Base-by-base conservation (phyloP, 1,140 invertebrate genomes). In the Asobara japonica region DNA sequence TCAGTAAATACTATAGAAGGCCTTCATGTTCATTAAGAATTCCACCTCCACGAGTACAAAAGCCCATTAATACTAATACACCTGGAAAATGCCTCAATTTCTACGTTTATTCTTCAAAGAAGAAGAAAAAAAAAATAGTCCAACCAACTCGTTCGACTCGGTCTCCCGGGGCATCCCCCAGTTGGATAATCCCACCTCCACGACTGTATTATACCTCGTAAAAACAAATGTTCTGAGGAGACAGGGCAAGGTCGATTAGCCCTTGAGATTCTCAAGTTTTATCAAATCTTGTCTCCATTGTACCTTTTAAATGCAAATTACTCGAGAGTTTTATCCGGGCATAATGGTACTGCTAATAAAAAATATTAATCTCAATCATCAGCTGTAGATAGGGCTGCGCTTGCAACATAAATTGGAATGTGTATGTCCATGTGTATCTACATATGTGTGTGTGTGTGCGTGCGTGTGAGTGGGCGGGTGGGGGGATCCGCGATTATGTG, bases 171-270 rank as follows among this genome's bases (percentile, higher is more conserved):
- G 73, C 71, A 78, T 74, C 77, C 68, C 69, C 69, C 18, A 6
- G 8, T n/a, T 51, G 75, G 71, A 73, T 77, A 77, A 78, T 78
- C 78, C 77, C 74, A 65, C 77, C 73, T 71, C 77, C 70, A 51
- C 60, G 72, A 74, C 72, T 73, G 74, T 77, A 56, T 56, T 77
- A 77, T 77, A 70, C 70, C 76, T 69, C 69, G 68, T 78, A 74
- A 76, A 73, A 76, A 77, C 72, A 74, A 36, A 65, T 62, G 61
- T 69, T 41, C 45, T 27, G 20, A 18, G 29, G 18, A 61, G 51
- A 22, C 11, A 51, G 67, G 48, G 30, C 65, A 60, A 70, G 74
- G 64, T 30, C 72, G 74, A 77, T 74, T 78, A 77, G 66, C 67
- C 64, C 51, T 48, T 7, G 62, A 11, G 38, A 68, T 71, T 74